Percentiles rank a stretch among this genome's conserved stretches.
These are phyloP conservation scores for Agriopis leucophaearia DNA, from an alignment of 2,888 invertebrate genomes.

Conservation along the genomic window DNA sequence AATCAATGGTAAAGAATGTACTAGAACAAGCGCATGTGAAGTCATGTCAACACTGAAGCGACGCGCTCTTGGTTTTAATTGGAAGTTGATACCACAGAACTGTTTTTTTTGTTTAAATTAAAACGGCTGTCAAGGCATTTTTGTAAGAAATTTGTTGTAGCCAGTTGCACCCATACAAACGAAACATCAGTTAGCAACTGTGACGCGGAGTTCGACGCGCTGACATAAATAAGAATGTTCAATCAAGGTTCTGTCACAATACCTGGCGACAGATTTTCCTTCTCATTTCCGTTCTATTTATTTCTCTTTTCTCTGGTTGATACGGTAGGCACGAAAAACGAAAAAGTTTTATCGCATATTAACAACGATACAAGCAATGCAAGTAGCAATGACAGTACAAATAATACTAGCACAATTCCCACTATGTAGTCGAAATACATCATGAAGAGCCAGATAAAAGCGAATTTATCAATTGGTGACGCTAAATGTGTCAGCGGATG, in stretches of 20 bases:
- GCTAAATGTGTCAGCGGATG: slow-evolving; percentile 67
- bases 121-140: too few species aligned
- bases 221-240: too few species aligned
- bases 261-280: too few species aligned
- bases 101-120: too few species aligned
- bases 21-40: slow-evolving; percentile 13
- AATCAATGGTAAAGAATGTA: slow-evolving; percentile 4
- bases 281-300: too few species aligned
- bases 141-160: too few species aligned
- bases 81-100: too few species aligned
- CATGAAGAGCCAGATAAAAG: slow-evolving; percentile 42
- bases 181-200: too few species aligned
- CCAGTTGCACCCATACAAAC: too few species aligned
- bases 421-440: slow-evolving; percentile 15
- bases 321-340: not conserved
- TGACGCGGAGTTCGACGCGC: too few species aligned
- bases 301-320: too few species aligned
- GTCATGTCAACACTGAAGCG: not conserved
- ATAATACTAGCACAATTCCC: slow-evolving; percentile 7
- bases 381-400: not conserved
- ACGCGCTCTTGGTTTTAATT: not conserved
- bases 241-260: too few species aligned
- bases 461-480: slow-evolving; percentile 53
- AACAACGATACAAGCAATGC: not conserved
- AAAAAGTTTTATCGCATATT: not conserved